phyloP scores from a whole-genome alignment of 1,140 invertebrate genomes.

The Stratiolaelaps scimitus region DNA sequence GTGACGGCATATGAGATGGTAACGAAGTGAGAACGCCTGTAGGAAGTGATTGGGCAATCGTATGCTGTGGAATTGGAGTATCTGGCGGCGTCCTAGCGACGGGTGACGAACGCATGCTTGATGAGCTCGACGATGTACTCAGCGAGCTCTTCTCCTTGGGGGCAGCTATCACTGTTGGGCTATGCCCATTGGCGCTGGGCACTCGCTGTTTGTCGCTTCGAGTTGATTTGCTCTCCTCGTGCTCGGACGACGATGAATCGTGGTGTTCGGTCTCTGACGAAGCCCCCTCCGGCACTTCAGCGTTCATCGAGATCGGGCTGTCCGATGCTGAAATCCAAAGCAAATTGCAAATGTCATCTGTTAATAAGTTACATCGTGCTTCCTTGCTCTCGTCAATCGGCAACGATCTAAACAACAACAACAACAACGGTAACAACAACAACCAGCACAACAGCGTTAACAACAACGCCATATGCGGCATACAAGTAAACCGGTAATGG shows the following conservation, averaged over 20 bases:
- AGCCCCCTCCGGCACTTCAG: conserved; percentile 11
- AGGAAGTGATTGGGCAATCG: too few relatives aligned
- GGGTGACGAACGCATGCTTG: conserved; percentile 15
- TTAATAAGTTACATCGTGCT: too few relatives aligned
- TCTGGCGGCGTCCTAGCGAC: neutral
- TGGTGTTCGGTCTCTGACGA: conserved; percentile 23
- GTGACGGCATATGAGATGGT: neutral
- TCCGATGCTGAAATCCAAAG: conserved; percentile 13
- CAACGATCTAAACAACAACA: too few relatives aligned
- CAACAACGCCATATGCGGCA: too few relatives aligned
- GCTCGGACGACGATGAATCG: conserved; percentile 16
- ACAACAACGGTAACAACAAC: too few relatives aligned
- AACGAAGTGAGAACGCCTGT: too few relatives aligned
- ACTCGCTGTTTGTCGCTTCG: conserved; percentile 15
- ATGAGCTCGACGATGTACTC: conserved; percentile 20
- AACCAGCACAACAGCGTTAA: too few relatives aligned
- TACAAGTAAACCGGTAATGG: too few relatives aligned
- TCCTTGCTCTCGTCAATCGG: too few relatives aligned
- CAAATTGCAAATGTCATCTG: neutral
- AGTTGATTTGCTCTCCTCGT: conserved; percentile 15
- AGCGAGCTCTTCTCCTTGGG: conserved; percentile 25
- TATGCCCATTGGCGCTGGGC: conserved; percentile 15
- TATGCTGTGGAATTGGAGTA: neutral
- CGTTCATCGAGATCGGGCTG: conserved; percentile 29
- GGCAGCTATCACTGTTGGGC: conserved; percentile 15